These are phyloP conservation scores for Melanostoma scalare DNA, from an alignment of 2,888 invertebrate genomes.

Conservation along the genomic window DNA sequence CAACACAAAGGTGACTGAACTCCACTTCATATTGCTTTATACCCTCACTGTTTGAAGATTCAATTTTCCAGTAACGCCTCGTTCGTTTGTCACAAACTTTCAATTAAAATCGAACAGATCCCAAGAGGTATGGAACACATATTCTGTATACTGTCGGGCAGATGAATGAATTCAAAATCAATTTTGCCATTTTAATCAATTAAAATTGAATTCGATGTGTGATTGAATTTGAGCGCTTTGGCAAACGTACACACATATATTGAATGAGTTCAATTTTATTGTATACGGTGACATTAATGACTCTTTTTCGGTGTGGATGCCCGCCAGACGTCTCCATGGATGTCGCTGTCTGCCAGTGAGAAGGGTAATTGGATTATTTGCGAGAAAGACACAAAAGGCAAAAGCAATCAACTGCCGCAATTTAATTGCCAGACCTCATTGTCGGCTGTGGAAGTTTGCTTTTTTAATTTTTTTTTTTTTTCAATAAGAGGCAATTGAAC, in stretches of 20 bases:
- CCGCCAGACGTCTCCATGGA: slow-evolving; percentile 61
- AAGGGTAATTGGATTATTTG: slow-evolving; percentile 64
- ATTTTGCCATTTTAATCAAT: slow-evolving; percentile 61
- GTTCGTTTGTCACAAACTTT: slow-evolving; percentile 34
- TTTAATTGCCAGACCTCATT: slow-evolving; percentile 41
- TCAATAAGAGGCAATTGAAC: slow-evolving; percentile 42
- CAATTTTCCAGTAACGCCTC: no score
- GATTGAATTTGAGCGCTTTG: slow-evolving; percentile 56
- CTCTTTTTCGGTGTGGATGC: slow-evolving; percentile 46
- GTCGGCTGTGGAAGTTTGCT: slow-evolving; percentile 1
- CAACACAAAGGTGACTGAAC: no score
- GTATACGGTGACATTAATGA: slow-evolving; percentile 51
- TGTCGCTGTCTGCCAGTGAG: slow-evolving; percentile 43
- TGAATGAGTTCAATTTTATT: slow-evolving; percentile 54
- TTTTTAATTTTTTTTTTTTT: slow-evolving; percentile 16
- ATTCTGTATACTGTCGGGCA: background rate
- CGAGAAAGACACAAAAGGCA: slow-evolving; percentile 29
- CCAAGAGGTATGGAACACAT: background rate
- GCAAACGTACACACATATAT: background rate
- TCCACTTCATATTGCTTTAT: no score
- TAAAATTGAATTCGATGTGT: slow-evolving; percentile 61
- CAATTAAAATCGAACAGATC: slow-evolving; percentile 32
- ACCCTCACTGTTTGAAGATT: no score
- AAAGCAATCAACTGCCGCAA: slow-evolving; percentile 60
- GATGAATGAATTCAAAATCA: slow-evolving; percentile 54